Evolutionary conservation across 2,888 invertebrate genomes (phyloP), one percentile per base, ranked within the genome.

Genomic region (Diarsia rubi): DNA sequence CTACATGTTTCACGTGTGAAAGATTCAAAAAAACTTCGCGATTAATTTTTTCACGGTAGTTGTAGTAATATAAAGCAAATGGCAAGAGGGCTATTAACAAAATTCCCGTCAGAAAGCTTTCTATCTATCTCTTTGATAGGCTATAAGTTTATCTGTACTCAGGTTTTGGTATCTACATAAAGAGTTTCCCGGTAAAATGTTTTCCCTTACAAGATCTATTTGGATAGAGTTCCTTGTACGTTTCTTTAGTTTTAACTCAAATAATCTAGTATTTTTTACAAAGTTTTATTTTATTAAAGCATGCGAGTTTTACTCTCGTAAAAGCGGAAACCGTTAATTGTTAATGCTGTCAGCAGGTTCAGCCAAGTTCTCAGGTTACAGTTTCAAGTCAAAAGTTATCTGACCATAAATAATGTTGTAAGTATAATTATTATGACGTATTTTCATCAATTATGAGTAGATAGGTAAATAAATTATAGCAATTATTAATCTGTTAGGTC

Each of bases 331-430:
- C 24, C 27, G 3, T 69, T 54, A 64, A 83, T 63, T 78, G 31
- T 79, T 63, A 82, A 72, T 72, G 14, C 57, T 80, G 62, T 49
- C 54, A 67, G 52, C 44, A 42, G n/a, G 63, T 79, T 83, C 65
- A 82, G 71, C n/a, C 62, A 68, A 74, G 70, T 70, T 69, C 69
- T 49, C 66, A 79, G 73, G 66, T 82, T 66, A 81, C 65, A 47
- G 42, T 37, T 70, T 62, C 57, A 45, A 73, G 85, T 78, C 79
- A 78, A 75, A 78, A 60, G 76, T 78, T 85, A 84, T 86, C 79
- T 68, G 16, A 2, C 24, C 66, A 75, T 76, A 76, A 57, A 70
- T 78, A 73, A 85, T 73, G 6, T 62, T 62, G 64, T 73, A n/a
- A n/a, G n/a, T n/a, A 57, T 69, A 71, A 79, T 79, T 82, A 69